These are phyloP conservation scores for Chiroxiphia lanceolata DNA, from an alignment of 2,797 vertebrate genomes.

Conservation along the genomic window DNA sequence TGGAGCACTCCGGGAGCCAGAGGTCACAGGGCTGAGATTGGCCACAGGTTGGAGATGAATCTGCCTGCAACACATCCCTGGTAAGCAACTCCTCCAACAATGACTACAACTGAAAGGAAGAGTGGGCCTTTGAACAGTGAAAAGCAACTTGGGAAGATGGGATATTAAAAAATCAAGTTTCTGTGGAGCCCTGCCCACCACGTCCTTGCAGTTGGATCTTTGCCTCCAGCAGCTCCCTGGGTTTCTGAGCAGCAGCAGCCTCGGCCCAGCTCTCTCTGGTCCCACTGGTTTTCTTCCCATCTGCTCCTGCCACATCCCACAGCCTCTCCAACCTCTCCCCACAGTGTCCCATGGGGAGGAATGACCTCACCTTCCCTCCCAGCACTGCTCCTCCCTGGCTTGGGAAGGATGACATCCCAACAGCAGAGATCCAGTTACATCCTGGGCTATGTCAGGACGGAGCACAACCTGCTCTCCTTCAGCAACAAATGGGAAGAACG, in stretches of 20 bases:
- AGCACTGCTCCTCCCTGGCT: background rate
- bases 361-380: background rate
- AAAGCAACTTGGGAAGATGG: background rate
- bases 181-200: background rate
- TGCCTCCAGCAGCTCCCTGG: background rate
- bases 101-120: background rate
- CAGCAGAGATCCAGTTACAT: background rate
- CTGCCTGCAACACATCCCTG: background rate
- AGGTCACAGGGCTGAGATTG: background rate
- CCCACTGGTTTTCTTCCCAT: background rate
- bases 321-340: background rate
- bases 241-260: background rate
- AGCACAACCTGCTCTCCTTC: background rate
- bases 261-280: background rate
- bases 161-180: background rate
- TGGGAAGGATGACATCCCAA: background rate
- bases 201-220: background rate
- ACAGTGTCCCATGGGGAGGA: background rate
- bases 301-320: background rate
- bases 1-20: background rate
- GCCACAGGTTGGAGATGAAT: background rate
- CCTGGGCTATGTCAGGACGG: background rate
- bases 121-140: background rate
- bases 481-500: background rate
- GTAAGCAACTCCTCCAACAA: background rate